Base-by-base conservation (phyloP, 2,797 vertebrate species). In the Hippocampus kuda region DNA sequence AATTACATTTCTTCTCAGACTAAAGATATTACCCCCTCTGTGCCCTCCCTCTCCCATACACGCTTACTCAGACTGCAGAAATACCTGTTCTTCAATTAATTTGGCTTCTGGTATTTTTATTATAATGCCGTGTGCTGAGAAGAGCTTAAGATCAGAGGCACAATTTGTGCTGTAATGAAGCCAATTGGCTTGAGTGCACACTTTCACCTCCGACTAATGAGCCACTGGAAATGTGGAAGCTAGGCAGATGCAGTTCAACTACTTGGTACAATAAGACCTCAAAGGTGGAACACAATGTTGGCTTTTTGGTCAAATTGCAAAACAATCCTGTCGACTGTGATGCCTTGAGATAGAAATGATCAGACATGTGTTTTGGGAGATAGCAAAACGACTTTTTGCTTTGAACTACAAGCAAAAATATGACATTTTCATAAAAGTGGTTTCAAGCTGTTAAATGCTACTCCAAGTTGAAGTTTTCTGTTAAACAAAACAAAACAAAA, bases 51-150 rank as follows among this genome's bases (percentile, higher is more conserved):
- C 61, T 26, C n/a, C 16, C 13, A 9, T n/a, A 15, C 63, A 5
- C 63, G 8, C 62, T 26, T 41, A 44, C 38, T 49, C 57, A 30
- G 26, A 68, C 66, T 57, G 74, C 66, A 78, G 71, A 60, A 65
- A 81, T 75, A 78, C 72, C 75, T 67, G 67, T 70, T 77, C 76
- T 75, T 69, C 73, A 74, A 75, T 84, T 83, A 77, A 81, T 83
- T 75, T 77, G 69, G 81, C 77, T 79, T 75, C 69, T 77, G 73
- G 81, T 84, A 76, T 81, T 78, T 68, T 77, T 80, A 81, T 82
- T 72, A 70, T 62, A 70, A 63, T 41, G 63, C 69, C 22, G 72
- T 63, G 59, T 74, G 79, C 81, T 84, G 80, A 81, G 72, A 69
- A 53, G 3, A 62, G 65, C 70, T 77, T 38, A 66, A 74, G 65